These are phyloP conservation scores for Megaptera novaeangliae DNA, from an alignment of 2,113 vertebrate species.

Conservation along the genomic window DNA sequence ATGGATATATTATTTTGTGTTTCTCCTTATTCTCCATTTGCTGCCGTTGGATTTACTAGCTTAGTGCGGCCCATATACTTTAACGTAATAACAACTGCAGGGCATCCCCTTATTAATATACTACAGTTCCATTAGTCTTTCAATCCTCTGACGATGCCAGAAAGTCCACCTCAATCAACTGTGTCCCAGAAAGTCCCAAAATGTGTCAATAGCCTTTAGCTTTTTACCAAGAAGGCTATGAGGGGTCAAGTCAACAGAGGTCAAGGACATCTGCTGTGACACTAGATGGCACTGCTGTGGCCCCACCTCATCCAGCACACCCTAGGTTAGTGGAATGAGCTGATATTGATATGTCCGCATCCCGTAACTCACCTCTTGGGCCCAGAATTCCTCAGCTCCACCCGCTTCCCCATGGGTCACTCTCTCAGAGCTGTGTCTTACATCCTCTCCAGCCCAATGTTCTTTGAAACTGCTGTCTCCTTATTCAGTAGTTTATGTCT, in stretches of 20 bases:
- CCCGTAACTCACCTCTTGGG: accelerated
- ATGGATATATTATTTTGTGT: accelerated
- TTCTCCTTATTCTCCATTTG: background rate
- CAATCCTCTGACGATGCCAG: background rate
- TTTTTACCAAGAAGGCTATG: background rate
- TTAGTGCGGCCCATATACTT: accelerated
- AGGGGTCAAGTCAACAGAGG: too few species aligned
- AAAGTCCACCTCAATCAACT: background rate
- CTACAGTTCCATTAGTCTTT: background rate
- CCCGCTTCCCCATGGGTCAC: accelerated
- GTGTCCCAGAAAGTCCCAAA: background rate
- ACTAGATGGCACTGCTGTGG: accelerated
- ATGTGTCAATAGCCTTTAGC: background rate
- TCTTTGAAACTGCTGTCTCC: background rate
- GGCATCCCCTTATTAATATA: background rate
- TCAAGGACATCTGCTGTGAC: accelerated
- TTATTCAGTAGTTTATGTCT: background rate
- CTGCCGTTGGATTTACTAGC: background rate
- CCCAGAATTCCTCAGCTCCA: background rate
- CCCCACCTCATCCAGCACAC: background rate
- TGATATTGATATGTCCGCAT: accelerated
- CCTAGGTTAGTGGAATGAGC: accelerated
- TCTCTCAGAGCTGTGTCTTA: too few species aligned
- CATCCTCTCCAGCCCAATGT: background rate
- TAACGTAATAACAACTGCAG: background rate